phyloP scores from a whole-genome alignment of 2,113 vertebrate genomes.

The Mesoclemmys tuberculata region DNA sequence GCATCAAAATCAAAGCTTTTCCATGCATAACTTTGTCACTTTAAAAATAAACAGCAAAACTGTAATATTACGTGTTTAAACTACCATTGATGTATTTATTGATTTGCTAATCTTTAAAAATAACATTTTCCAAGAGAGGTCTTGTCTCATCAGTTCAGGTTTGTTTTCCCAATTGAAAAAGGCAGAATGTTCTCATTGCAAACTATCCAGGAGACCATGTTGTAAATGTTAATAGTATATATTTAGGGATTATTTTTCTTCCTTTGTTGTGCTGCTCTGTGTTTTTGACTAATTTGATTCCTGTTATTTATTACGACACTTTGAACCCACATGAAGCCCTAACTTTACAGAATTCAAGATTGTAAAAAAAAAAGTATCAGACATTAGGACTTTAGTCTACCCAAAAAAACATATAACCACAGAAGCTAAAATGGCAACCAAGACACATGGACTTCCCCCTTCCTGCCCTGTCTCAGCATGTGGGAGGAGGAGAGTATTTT shows the following conservation, averaged over 20 bases:
- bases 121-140: background rate
- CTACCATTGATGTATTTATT: background rate
- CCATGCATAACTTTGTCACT: background rate
- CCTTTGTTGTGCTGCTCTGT: background rate
- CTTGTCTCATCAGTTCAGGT: background rate
- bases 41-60: background rate
- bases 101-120: slow-evolving; percentile 15
- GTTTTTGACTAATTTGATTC: background rate
- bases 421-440: background rate
- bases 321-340: background rate
- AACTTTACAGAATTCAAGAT: background rate
- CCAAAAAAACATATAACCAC: fast-evolving
- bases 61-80: background rate
- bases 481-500: background rate
- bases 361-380: background rate
- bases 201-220: background rate
- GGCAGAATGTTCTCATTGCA: background rate
- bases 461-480: background rate
- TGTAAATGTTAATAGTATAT: background rate
- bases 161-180: background rate
- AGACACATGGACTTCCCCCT: background rate
- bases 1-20: background rate
- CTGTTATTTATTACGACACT: background rate
- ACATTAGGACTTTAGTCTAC: background rate
- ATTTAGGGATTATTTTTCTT: background rate